Base-by-base conservation (phyloP, 92 coral and sea anemone genomes). In the Muricea muricata region DNA sequence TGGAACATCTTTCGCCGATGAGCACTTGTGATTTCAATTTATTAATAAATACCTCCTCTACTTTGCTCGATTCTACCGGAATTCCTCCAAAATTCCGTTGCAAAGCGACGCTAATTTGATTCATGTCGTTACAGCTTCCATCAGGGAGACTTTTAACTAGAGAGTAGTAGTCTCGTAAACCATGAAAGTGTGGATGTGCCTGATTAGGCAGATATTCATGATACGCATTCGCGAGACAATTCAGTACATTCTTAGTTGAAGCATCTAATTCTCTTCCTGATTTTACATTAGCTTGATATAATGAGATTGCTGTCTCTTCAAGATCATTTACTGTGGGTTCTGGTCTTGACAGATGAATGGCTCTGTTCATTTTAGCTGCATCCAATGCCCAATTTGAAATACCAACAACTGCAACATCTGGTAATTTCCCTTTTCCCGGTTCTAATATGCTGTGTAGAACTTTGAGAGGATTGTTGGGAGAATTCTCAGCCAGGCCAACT, bases 361-460 rank as follows among this genome's bases (percentile, higher is more conserved):
- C 90, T 80, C 90, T 71, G 77, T 87, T 87, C 90, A 87, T 87
- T 60, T 87, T 87, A 58, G 90, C 90, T 0, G 90, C 90, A 81
- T 87, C 90, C 15, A 87, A 72, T 3, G 99, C 94, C 99, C 99
- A 96, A 90, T 96, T 96, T 1, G 99, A 96, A 30, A 96, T 96
- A 11, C 99, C 99, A 31, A 96, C 88, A n/a, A 84, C 88, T 20
- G 88, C 88, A 18, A 84, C 88, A 0, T 84, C 82, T 31, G 88
- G 88, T 72, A 84, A 84, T 46, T 84, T 73, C 13, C 88, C 79
- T 21, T 74, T 71, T 30, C 79, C 88, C 17, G 88, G 88, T 32
- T 84, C 88, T 61, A 84, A 41, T 46, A 84, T 79, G 32, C 88
- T 68, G 72, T 84, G 88, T 47, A 84, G 83, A 58, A 84, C 88